phyloP scores from a whole-genome alignment of 2,113 vertebrate genomes.

The Muntiacus muntjak region DNA sequence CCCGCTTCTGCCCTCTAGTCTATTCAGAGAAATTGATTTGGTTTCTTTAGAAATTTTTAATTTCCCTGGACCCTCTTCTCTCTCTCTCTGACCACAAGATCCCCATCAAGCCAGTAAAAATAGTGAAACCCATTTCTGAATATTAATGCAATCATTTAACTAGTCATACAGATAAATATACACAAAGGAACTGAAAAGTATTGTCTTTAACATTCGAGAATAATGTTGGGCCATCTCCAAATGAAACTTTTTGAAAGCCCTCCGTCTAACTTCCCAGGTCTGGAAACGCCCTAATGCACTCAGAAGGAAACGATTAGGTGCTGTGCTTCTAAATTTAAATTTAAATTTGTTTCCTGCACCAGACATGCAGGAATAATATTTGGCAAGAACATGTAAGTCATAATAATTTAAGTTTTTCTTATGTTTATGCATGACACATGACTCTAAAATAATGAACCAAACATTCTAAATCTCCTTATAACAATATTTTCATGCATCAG shows the following conservation, averaged over 20 bases:
- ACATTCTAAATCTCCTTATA: not conserved
- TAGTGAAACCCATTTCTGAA: not conserved
- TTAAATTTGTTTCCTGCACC: not conserved
- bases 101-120: not conserved
- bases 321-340: not conserved
- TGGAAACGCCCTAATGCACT: not conserved
- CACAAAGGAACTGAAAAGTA: not conserved
- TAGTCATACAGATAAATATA: not conserved
- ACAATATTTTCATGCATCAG: not conserved
- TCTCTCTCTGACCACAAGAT: not conserved
- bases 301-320: not conserved
- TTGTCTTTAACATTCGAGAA: not conserved
- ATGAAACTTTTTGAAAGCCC: not conserved
- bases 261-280: not conserved
- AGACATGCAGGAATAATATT: not conserved
- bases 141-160: not conserved
- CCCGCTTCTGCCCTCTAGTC: not conserved
- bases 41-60: not conserved
- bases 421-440: not conserved
- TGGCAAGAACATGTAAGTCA: not conserved
- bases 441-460: not conserved
- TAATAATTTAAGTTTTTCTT: constrained; percentile 12
- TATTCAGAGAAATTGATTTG: not conserved
- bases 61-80: not conserved
- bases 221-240: not conserved